Conservation (phyloP, 2,888 invertebrate genomes). For the Noctuana brunneofusca region DNA sequence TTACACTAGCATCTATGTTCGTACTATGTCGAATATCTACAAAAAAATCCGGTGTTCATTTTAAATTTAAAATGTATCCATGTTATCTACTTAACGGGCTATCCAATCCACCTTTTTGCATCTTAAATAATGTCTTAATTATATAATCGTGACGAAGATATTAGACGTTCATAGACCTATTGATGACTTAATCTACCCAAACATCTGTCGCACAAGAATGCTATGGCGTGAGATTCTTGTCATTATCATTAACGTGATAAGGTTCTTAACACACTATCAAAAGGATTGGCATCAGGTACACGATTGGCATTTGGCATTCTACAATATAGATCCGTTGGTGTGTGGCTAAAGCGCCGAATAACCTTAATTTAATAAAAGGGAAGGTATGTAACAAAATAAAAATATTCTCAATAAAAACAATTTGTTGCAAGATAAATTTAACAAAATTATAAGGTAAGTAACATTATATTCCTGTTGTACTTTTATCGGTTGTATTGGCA, state of each 20-base stretch:
- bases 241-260: background rate
- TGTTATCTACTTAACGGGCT: constrained; percentile 1
- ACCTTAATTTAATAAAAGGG: too few species aligned
- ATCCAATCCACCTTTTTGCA: constrained; percentile 16
- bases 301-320: too few species aligned
- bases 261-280: background rate
- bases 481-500: background rate
- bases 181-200: constrained; percentile 25
- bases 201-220: constrained; percentile 5
- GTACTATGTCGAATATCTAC: background rate
- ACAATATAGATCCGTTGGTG: background rate
- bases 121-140: constrained; percentile 43
- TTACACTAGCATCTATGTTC: too few species aligned
- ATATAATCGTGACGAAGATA: constrained; percentile 60
- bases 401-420: too few species aligned
- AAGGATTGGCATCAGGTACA: too few species aligned
- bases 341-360: too few species aligned
- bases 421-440: too few species aligned
- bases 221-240: background rate
- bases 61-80: background rate
- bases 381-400: too few species aligned
- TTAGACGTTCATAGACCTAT: constrained; percentile 41
- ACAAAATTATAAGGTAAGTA: too few species aligned
- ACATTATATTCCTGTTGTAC: background rate
- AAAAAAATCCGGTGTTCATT: background rate